Conservation (phyloP, 2,797 vertebrate species). For the Emys orbicularis region DNA sequence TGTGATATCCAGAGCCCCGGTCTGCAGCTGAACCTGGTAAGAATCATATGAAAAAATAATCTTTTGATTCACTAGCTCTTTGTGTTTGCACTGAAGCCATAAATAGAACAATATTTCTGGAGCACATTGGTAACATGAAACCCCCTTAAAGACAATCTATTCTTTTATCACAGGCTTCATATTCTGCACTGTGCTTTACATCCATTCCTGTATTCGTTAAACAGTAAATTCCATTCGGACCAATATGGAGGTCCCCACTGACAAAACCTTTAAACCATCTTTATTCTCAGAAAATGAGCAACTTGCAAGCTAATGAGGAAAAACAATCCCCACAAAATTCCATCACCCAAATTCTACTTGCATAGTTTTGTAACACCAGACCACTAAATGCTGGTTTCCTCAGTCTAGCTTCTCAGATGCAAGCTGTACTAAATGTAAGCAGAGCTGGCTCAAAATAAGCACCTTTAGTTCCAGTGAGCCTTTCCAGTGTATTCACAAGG, state of each 20-base stretch:
- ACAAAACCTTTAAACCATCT: conserved; percentile 8
- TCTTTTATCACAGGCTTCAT: conserved; percentile 68
- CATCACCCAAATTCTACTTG: neutral
- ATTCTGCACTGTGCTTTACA: conserved; percentile 60
- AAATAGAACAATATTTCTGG: conserved; percentile 71
- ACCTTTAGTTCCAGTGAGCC: neutral
- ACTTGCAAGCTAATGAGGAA: conserved; percentile 39
- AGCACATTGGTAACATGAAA: conserved; percentile 74
- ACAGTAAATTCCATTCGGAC: conserved; percentile 68
- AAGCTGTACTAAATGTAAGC: neutral
- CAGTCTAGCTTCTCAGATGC: neutral
- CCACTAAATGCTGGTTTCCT: conserved; percentile 3
- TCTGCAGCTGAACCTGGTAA: conserved; percentile 95
- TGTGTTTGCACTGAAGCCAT: conserved; percentile 69
- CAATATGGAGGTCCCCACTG: conserved; percentile 17
- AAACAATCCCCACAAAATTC: conserved; percentile 54
- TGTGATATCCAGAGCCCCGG: conserved; percentile 89
- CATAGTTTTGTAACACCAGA: conserved; percentile 22
- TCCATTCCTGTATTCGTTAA: conserved; percentile 75
- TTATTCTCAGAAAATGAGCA: conserved; percentile 47
- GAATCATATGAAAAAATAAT: conserved; percentile 69
- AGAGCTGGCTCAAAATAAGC: neutral
- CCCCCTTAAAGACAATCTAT: conserved; percentile 71
- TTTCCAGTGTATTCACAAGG: neutral
- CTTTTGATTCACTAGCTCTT: conserved; percentile 69